Base-by-base conservation (phyloP, 2,888 invertebrate genomes). In the Standfussiana lucernea region DNA sequence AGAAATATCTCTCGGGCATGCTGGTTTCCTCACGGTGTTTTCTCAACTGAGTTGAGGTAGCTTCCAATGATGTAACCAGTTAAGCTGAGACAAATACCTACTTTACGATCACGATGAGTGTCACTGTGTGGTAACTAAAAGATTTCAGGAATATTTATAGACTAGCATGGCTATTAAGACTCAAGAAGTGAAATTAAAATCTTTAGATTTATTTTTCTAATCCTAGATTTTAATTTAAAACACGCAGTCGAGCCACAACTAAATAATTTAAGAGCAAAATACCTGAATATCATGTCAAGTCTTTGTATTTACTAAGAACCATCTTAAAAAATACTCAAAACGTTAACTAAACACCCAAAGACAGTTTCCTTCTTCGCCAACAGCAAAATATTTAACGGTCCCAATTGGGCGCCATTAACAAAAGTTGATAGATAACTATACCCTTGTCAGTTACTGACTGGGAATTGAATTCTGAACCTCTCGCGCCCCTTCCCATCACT, bases 381-480 rank as follows among this genome's bases (percentile, higher is more conserved):
- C n/a, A 66, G 21, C 83, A 61, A 72, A 79, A 75, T 75, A 77
- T 88, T 83, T 77, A 78, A 88, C 74, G 62, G 74, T 72, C 82
- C 83, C 78, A 79, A 74, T 84, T 84, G 80, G 73, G 77, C 78
- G 77, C 89, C 88, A 86, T 89, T 88, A 89, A 81, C 67, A 61
- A 77, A 80, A 78, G 79, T 78, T 89, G 85, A 89, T 86, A 89
- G 86, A 89, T 89, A 89, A 79, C 80, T 18, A 45, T 40, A 89
- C 89, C 89, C 89, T 90, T 76, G 90, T 89, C 89, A 89, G 86
- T 74, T 77, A 75, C 79, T 88, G 77, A 78, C 75, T 72, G 78
- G 76, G 88, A 88, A 88, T 88, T 88, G 87, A 88, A 88, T 88
- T 88, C 82, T 88, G 87, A 71, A 88, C 89, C 85, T 79, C 85